Percentiles rank a stretch among this genome's conserved stretches.
Evolutionary conservation across 1,140 invertebrate species (phyloP).

Genomic region (Amphibalanus amphitrite): DNA sequence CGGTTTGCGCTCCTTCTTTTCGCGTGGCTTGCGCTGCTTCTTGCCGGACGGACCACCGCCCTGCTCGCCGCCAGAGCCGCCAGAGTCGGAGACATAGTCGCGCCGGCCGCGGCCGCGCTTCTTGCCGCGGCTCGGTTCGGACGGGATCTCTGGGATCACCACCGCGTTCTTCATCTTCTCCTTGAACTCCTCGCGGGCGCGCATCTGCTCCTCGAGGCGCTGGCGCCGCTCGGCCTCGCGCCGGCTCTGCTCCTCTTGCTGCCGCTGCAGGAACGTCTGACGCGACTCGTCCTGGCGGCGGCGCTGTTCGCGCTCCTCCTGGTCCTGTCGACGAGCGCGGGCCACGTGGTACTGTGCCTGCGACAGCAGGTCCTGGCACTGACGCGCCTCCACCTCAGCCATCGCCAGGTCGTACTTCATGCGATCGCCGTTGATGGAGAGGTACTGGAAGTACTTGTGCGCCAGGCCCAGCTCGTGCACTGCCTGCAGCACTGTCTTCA

Average conservation of each 20-base stretch:
- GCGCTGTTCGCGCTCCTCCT: conserved; percentile 72
- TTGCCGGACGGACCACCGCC: conserved; percentile 6
- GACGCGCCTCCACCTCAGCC: conserved; percentile 66
- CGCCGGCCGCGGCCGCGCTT: conserved; percentile 34
- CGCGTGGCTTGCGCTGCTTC: conserved; percentile 12
- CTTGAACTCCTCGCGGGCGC: conserved; percentile 65
- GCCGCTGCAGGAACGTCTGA: conserved; percentile 35
- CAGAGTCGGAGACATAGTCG: conserved; percentile 42
- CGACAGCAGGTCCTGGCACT: conserved; percentile 85
- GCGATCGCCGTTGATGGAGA: conserved; percentile 62
- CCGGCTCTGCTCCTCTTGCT: conserved; percentile 42
- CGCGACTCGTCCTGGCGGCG: conserved; percentile 85
- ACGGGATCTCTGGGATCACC: conserved; percentile 60
- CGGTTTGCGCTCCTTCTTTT: conserved; percentile 6
- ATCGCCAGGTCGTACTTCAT: conserved; percentile 63
- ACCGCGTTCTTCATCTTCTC: conserved; percentile 88
- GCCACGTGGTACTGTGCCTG: conserved; percentile 87
- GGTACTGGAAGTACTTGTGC: conserved; percentile 79
- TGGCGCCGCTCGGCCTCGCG: conserved; percentile 54
- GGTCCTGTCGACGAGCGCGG: conserved; percentile 72
- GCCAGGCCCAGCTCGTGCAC: conserved; percentile 85
- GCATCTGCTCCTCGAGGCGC: conserved; percentile 62
- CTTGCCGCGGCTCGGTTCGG: conserved; percentile 32
- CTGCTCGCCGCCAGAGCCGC: conserved; percentile 38
- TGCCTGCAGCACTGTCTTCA: conserved; percentile 72